A percentile compares a stretch with the other conserved stretches of the same genome.
These are phyloP conservation scores for Zaprionus ornatus DNA, from an alignment of 1,140 invertebrate species.

Conservation along the genomic window DNA sequence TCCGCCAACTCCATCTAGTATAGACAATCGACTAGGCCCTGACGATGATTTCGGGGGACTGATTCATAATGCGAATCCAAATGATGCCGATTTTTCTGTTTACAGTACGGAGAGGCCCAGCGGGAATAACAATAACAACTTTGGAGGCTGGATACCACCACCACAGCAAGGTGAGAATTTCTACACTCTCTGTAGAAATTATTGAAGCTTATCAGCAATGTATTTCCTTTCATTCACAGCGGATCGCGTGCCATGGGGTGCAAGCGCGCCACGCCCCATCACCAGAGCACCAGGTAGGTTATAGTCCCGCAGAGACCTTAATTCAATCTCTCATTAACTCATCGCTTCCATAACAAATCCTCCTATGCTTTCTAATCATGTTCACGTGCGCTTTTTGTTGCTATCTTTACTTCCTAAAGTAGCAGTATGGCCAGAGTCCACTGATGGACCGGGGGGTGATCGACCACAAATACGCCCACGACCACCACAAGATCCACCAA, in stretches of 20 bases:
- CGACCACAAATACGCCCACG: not conserved
- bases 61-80: conserved; percentile 53
- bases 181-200: too few relatives aligned
- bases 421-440: not conserved
- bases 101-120: conserved; percentile 3
- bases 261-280: not conserved
- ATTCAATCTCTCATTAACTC: not conserved
- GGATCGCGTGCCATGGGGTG: not conserved
- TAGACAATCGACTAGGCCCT: conserved; percentile 11
- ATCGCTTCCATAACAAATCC: not conserved
- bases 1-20: not conserved
- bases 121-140: not conserved
- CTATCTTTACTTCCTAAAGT: not conserved
- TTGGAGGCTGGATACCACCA: not conserved
- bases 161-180: too few relatives aligned
- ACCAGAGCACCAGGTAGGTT: not conserved
- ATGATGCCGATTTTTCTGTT: conserved; percentile 45
- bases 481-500: not conserved
- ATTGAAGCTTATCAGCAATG: not conserved
- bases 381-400: not conserved
- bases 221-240: not conserved
- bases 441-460: not conserved
- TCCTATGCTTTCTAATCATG: not conserved
- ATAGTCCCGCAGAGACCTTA: not conserved
- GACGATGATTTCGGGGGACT: conserved; percentile 10